A percentile compares a stretch with the other conserved stretches of the same genome.
Conservation (phyloP, 2,888 invertebrate species). For the Arrhopalites spinosus region DNA sequence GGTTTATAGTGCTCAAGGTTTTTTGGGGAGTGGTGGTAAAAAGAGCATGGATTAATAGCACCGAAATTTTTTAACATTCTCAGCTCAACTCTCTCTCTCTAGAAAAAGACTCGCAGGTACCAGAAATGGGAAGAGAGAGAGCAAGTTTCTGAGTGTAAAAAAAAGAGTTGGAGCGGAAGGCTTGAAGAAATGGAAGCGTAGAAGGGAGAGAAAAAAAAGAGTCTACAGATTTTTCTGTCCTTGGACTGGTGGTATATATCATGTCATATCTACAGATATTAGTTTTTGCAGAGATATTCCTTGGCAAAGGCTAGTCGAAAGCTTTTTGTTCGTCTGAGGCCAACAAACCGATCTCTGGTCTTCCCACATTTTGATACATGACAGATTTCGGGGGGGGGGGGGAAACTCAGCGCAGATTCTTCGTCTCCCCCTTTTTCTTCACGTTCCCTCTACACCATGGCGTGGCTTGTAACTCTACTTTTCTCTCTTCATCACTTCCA, state of each 20-base stretch:
- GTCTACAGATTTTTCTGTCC: slow-evolving; percentile 46
- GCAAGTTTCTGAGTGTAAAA: neutral
- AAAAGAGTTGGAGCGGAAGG: too few species aligned
- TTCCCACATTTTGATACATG: neutral
- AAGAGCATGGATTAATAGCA: neutral
- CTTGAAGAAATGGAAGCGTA: too few species aligned
- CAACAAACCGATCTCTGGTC: neutral
- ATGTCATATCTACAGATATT: slow-evolving; percentile 51
- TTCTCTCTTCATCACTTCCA: too few species aligned
- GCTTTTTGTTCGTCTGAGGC: slow-evolving; percentile 40
- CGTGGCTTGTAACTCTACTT: neutral
- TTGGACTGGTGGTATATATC: slow-evolving; percentile 45
- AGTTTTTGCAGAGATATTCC: slow-evolving; percentile 49
- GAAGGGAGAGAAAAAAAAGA: slow-evolving; percentile 26
- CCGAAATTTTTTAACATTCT: neutral
- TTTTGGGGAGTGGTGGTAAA: neutral
- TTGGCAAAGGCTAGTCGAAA: slow-evolving; percentile 45
- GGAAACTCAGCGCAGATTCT: too few species aligned
- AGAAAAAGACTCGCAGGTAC: neutral
- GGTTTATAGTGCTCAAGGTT: too few species aligned
- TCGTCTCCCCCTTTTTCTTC: neutral
- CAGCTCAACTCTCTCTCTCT: too few species aligned
- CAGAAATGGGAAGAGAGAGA: slow-evolving; percentile 2
- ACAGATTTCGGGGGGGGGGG: too few species aligned
- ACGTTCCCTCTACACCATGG: neutral